These are phyloP conservation scores for Ibycter americanus DNA, from an alignment of 2,797 vertebrate genomes.

Conservation along the genomic window DNA sequence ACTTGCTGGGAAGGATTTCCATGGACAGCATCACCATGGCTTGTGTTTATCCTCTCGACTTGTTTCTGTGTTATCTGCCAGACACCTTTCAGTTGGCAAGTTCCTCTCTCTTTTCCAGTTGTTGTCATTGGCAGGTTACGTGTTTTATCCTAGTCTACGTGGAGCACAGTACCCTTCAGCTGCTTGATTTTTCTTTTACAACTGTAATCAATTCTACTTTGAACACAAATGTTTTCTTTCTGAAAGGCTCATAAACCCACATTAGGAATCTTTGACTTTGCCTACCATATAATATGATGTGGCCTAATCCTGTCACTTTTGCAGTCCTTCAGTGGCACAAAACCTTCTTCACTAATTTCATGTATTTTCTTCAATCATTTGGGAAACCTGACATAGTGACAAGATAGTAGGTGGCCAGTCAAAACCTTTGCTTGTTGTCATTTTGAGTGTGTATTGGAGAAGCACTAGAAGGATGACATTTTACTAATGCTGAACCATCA, in stretches of 20 bases:
- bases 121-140: constrained; percentile 14
- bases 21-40: not conserved
- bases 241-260: not conserved
- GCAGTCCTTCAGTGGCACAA: not conserved
- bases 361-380: not conserved
- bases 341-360: not conserved
- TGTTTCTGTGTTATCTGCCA: constrained; percentile 43
- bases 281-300: not conserved
- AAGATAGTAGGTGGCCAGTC: not conserved
- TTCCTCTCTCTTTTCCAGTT: constrained; percentile 23
- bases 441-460: not conserved
- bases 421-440: not conserved
- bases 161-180: not conserved
- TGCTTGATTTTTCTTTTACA: not conserved
- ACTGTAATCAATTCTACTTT: not conserved
- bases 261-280: not conserved
- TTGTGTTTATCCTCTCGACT: constrained; percentile 9
- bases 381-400: not conserved
- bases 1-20: constrained; percentile 5
- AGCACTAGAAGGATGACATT: not conserved
- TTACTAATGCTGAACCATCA: not conserved
- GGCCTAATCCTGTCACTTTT: not conserved
- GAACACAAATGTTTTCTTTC: not conserved
- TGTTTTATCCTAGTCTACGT: constrained; percentile 14
- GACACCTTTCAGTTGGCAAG: constrained; percentile 17